Evolutionary conservation across 2,797 vertebrate genomes (phyloP).

Genomic region (Pangasius djambal): DNA sequence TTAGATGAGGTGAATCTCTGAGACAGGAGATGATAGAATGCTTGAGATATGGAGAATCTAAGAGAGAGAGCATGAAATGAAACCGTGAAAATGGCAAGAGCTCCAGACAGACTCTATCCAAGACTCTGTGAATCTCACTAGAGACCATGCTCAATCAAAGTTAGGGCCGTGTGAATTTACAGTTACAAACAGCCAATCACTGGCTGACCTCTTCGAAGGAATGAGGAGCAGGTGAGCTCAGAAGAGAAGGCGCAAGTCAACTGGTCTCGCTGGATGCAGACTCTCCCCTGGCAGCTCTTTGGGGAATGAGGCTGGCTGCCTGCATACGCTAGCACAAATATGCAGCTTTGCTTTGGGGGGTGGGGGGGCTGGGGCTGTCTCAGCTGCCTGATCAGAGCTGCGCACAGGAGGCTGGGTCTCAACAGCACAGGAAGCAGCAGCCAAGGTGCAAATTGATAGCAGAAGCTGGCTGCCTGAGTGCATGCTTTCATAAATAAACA

Average conservation of each 20-base stretch:
- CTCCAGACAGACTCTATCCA: background rate
- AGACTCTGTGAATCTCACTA: conserved; percentile 15
- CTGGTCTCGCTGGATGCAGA: background rate
- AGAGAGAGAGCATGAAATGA: background rate
- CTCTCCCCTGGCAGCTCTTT: background rate
- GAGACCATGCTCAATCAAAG: conserved; percentile 31
- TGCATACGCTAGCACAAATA: background rate
- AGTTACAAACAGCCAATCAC: conserved; percentile 35
- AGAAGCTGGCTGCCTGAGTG: conserved; percentile 3
- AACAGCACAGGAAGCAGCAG: conserved; percentile 39
- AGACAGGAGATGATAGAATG: background rate
- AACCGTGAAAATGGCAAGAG: background rate
- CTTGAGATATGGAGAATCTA: background rate
- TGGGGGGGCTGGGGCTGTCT: too few species aligned
- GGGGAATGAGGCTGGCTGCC: background rate
- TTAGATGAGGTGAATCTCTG: conserved; percentile 10
- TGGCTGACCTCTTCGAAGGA: background rate
- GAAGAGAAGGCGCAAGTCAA: conserved; percentile 10
- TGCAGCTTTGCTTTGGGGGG: background rate
- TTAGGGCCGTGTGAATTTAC: conserved; percentile 4
- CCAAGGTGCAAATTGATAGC: conserved; percentile 39
- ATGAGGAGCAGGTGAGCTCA: background rate
- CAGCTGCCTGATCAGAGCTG: background rate
- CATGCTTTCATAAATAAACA: conserved; percentile 3
- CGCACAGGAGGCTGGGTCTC: conserved; percentile 59